Percentiles rank a stretch among this genome's conserved stretches.
Conservation (phyloP, 2,797 vertebrate species). For the Eleutherodactylus coqui region DNA sequence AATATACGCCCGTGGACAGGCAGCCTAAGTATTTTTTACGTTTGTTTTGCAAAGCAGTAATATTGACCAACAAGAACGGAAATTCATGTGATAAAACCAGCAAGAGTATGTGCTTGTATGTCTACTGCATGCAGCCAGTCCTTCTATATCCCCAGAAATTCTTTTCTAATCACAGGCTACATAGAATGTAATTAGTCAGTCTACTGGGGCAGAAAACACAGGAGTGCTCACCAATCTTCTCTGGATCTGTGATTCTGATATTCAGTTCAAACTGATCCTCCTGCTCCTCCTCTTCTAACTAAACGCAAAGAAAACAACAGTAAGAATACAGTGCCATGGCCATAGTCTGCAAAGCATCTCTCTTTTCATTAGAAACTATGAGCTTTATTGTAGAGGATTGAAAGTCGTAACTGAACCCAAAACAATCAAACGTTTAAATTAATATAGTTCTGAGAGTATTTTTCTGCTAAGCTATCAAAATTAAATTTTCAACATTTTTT, state of each 20-base stretch:
- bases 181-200: constrained; percentile 23
- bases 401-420: not conserved
- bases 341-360: not conserved
- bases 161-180: constrained; percentile 14
- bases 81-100: not conserved
- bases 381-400: not conserved
- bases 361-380: not conserved
- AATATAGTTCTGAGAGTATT: too few species aligned
- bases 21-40: too few species aligned
- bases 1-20: too few species aligned
- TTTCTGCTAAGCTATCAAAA: too few species aligned
- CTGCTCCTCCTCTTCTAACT: constrained; percentile 91
- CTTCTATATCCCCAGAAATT: not conserved
- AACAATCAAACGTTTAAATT: too few species aligned
- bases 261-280: constrained; percentile 90
- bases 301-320: constrained; percentile 29
- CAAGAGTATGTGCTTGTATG: not conserved
- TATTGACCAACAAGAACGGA: too few species aligned
- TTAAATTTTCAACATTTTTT: too few species aligned
- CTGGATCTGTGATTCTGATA: constrained; percentile 91
- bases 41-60: too few species aligned
- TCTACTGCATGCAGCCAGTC: not conserved
- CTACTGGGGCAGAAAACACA: not conserved
- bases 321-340: not conserved
- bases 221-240: constrained; percentile 91